Conservation (phyloP, 2,113 vertebrate genomes). For the Suricata suricatta region DNA sequence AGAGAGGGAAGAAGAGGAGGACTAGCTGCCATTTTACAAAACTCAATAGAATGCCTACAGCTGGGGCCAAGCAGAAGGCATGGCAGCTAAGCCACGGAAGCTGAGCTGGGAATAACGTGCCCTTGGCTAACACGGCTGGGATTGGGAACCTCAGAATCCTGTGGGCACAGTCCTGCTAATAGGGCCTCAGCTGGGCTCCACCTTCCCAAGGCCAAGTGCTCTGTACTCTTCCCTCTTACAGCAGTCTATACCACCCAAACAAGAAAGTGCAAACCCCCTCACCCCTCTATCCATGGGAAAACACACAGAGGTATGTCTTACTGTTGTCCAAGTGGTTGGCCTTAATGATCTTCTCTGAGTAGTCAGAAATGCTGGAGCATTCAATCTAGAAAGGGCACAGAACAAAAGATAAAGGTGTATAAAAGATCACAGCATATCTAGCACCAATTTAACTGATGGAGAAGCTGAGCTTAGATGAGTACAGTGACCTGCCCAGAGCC, state of each 20-base stretch:
- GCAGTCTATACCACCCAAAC: background rate
- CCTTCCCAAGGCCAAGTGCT: background rate
- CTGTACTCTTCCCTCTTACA: background rate
- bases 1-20: background rate
- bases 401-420: constrained; percentile 27
- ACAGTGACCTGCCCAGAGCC: too few relatives aligned
- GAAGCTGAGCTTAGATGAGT: background rate
- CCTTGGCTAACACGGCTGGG: background rate
- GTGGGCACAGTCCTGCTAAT: background rate
- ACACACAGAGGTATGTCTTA: constrained; percentile 84
- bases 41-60: background rate
- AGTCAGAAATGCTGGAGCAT: constrained; percentile 99
- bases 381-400: constrained; percentile 90
- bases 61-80: background rate
- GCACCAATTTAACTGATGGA: background rate
- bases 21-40: background rate
- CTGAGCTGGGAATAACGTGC: background rate
- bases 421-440: background rate
- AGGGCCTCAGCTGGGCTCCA: background rate
- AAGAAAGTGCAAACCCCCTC: background rate
- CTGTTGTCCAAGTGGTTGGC: constrained; percentile 97
- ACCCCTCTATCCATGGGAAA: constrained; percentile 47
- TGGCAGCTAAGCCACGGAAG: background rate
- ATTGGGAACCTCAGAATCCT: background rate
- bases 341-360: constrained; percentile 99